Evolutionary conservation across 2,797 vertebrate species (phyloP).

Genomic region (Acipenser oxyrinchus): DNA sequence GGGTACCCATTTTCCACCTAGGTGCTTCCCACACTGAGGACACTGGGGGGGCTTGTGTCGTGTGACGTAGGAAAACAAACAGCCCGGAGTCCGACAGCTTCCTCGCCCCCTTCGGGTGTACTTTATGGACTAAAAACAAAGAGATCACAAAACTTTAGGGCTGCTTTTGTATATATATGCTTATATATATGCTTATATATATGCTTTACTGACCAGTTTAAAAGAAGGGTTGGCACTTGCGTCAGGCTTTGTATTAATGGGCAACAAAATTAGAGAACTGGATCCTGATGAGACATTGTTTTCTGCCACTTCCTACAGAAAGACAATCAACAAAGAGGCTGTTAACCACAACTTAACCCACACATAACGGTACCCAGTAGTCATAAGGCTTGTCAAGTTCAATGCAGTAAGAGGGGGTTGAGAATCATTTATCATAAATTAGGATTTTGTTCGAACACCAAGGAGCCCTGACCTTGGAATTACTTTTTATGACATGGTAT

Average conservation of each 20-base stretch:
- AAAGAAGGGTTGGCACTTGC: conserved; percentile 69
- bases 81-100: conserved; percentile 78
- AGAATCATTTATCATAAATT: not conserved
- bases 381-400: no score
- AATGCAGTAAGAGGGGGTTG: no score
- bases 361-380: no score
- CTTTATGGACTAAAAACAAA: conserved; percentile 68
- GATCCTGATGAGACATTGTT: conserved; percentile 55
- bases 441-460: not conserved
- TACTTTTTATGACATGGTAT: not conserved
- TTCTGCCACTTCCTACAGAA: conserved; percentile 67
- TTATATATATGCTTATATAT: not conserved
- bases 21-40: conserved; percentile 77
- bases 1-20: conserved; percentile 92
- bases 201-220: conserved; percentile 73
- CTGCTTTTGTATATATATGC: not conserved
- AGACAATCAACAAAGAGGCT: not conserved
- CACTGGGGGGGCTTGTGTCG: conserved; percentile 92
- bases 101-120: conserved; percentile 92
- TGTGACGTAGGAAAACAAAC: conserved; percentile 87
- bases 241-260: conserved; percentile 65
- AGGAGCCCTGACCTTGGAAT: not conserved
- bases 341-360: no score
- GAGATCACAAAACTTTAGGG: not conserved
- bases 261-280: conserved; percentile 79